Percentiles rank a stretch among this genome's conserved stretches.
Evolutionary conservation across 2,888 invertebrate species (phyloP).

Genomic region (Belgica antarctica): DNA sequence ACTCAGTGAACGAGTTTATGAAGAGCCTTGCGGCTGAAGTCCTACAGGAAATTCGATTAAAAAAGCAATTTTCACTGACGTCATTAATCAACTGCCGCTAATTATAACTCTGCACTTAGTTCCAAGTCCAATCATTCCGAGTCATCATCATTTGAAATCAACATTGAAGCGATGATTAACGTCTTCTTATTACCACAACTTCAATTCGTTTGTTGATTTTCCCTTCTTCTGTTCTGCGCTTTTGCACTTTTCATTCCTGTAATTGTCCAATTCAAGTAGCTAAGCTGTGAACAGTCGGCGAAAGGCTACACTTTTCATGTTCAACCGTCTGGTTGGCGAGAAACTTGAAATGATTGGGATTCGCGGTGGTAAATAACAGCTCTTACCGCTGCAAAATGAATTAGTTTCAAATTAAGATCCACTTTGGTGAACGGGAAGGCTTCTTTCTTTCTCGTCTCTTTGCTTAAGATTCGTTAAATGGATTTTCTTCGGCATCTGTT

Average conservation of each 20-base stretch:
- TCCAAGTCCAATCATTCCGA: too few relatives aligned
- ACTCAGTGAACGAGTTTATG: too few relatives aligned
- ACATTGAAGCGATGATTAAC: background rate
- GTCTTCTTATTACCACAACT: background rate
- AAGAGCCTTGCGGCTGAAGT: too few relatives aligned
- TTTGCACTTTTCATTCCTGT: slow-evolving; percentile 10
- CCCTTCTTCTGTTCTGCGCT: background rate
- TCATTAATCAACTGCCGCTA: too few relatives aligned
- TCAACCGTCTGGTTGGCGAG: background rate
- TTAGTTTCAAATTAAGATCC: slow-evolving; percentile 22
- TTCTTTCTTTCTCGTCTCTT: slow-evolving; percentile 5
- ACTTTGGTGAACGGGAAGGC: background rate
- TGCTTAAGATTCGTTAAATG: background rate
- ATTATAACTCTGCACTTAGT: too few relatives aligned
- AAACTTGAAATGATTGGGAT: background rate
- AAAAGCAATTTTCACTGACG: too few relatives aligned
- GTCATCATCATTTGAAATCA: background rate
- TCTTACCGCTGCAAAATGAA: background rate
- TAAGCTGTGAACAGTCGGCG: background rate
- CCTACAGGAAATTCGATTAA: too few relatives aligned
- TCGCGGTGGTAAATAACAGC: background rate
- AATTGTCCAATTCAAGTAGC: slow-evolving; percentile 25
- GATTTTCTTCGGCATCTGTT: background rate
- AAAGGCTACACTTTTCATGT: background rate
- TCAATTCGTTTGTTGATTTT: background rate